Conservation (phyloP, 2,797 vertebrate species). For the Eulemur albifrons region DNA sequence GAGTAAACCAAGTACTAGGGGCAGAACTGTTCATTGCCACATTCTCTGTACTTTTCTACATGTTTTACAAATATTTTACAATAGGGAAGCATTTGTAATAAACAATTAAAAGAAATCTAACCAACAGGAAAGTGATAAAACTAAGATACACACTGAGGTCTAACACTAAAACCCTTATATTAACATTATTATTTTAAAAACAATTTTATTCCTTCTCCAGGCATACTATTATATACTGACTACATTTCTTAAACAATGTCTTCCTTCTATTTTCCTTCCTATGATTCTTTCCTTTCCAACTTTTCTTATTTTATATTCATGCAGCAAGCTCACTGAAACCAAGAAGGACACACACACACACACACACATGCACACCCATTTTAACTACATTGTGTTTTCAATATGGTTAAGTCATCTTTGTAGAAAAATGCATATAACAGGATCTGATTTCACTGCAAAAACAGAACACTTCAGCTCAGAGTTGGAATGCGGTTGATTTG, state of each 20-base stretch:
- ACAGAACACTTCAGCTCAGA: neutral
- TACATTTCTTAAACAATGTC: neutral
- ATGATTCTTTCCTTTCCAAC: neutral
- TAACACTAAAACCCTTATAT: neutral
- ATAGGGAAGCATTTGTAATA: neutral
- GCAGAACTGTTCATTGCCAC: neutral
- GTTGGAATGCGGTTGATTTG: neutral
- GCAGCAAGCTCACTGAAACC: neutral
- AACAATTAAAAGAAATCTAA: neutral
- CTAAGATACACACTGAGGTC: neutral
- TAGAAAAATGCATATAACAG: neutral
- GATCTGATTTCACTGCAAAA: neutral
- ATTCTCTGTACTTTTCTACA: neutral
- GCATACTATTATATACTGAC: too few relatives aligned
- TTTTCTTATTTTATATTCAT: neutral
- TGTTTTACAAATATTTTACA: neutral
- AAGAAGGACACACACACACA: too few relatives aligned
- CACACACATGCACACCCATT: neutral
- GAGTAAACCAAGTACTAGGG: fast-evolving
- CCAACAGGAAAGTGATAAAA: neutral
- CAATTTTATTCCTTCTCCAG: neutral
- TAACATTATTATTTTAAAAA: neutral
- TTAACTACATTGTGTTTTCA: neutral
- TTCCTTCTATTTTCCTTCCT: neutral
- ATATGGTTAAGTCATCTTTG: neutral